These are phyloP conservation scores for Antheraea yamamai DNA, from an alignment of 2,888 invertebrate species.

Conservation along the genomic window DNA sequence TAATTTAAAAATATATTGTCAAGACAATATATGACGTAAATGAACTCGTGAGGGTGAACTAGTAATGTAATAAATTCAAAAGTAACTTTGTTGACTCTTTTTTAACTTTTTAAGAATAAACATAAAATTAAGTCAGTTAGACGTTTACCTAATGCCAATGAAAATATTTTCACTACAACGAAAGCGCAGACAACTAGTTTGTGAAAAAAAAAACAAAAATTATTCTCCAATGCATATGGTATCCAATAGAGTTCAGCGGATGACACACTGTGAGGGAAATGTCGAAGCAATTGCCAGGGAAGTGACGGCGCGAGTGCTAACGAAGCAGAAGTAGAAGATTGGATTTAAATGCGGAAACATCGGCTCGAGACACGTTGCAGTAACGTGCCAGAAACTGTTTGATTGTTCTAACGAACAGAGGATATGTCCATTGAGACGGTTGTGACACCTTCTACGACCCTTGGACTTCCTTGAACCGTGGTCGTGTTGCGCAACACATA, in stretches of 20 bases:
- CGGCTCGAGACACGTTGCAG: constrained; percentile 11
- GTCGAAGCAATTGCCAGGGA: background rate
- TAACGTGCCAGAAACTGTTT: constrained; percentile 20
- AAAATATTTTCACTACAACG: too few relatives aligned
- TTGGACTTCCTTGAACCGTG: constrained; percentile 7
- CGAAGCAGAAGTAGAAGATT: constrained; percentile 14
- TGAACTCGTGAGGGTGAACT: too few relatives aligned
- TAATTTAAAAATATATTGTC: too few relatives aligned
- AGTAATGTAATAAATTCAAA: too few relatives aligned
- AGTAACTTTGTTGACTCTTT: too few relatives aligned
- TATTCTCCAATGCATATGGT: background rate
- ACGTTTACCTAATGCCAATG: background rate
- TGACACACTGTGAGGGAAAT: background rate
- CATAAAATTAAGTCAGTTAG: too few relatives aligned
- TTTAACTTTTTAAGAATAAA: too few relatives aligned
- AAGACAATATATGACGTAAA: too few relatives aligned
- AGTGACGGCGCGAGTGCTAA: too few relatives aligned
- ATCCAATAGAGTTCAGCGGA: background rate
- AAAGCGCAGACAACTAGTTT: too few relatives aligned
- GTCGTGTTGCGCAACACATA: background rate
- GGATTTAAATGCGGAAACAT: constrained; percentile 15
- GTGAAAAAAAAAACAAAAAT: background rate
- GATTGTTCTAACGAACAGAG: constrained; percentile 20
- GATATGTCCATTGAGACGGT: constrained; percentile 3
- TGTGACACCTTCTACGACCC: constrained; percentile 1